Evolutionary conservation across 2,797 vertebrate species (phyloP).

Genomic region (Gorsachius magnificus): DNA sequence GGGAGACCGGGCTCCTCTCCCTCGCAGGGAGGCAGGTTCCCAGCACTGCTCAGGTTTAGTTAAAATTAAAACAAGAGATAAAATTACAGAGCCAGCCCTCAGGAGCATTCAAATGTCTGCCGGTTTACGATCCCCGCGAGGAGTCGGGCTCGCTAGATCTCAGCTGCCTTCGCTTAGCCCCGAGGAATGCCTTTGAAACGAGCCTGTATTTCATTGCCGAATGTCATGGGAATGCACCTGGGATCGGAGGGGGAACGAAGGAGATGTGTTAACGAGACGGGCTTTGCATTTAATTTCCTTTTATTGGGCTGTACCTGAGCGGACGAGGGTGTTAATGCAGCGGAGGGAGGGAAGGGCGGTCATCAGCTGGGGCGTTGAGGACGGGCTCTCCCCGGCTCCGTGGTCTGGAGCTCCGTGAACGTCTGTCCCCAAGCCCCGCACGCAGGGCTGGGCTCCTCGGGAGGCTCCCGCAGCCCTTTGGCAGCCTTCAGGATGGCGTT

Average conservation of each 20-base stretch:
- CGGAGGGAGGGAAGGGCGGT: not conserved
- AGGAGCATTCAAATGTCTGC: not conserved
- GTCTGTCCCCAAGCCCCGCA: not conserved
- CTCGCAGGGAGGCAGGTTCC: not conserved
- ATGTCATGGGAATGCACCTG: not conserved
- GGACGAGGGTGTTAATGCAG: not conserved
- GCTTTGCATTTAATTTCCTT: not conserved
- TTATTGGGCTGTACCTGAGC: not conserved
- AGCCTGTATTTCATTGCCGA: not conserved
- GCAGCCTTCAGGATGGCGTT: accelerated
- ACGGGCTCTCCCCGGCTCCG: not conserved
- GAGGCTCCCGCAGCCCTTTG: not conserved
- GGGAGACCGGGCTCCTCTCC: not conserved
- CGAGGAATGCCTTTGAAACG: not conserved
- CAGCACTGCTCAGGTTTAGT: not conserved
- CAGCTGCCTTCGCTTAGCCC: not conserved
- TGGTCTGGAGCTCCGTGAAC: accelerated
- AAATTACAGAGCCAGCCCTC: not conserved
- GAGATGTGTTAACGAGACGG: not conserved
- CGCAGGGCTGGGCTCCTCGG: accelerated
- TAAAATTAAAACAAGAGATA: not conserved
- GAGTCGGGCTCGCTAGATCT: not conserved
- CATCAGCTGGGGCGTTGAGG: not conserved
- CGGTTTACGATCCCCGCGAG: not conserved
- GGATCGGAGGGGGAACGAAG: not conserved